Base-by-base conservation (phyloP, 2,113 vertebrate species). In the Lophotis ruficrista region DNA sequence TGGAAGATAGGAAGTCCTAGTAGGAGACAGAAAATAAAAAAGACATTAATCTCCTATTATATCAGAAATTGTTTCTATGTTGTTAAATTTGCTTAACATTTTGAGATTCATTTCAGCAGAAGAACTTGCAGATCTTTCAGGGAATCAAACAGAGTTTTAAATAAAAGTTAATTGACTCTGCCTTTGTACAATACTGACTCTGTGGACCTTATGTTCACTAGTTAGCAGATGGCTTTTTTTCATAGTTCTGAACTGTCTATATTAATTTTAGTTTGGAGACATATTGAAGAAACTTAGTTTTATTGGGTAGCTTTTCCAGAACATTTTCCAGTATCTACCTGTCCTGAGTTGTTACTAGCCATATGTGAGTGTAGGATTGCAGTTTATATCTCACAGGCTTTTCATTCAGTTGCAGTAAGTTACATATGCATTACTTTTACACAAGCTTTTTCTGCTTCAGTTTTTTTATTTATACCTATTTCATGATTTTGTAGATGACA, bases 191-290 rank as follows among this genome's bases (percentile, higher is more conserved):
- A 51, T 47, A 86, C 61, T 57, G 47, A 62, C 47, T 94, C 82
- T 56, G 9, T 83, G 77, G 68, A 83, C 77, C 81, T 83, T 86
- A 88, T 93, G 92, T 88, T 96, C 92, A 56, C 58, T 76, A 69
- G 78, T 88, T 83, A 91, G 68, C 96, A 97, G 93, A 96, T 95
- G 94, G 78, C 27, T 88, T 90, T 91, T 91, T 94, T 90, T 90
- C 79, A 37, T 89, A 90, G 30, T 53, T 89, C 47, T 72, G 27
- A 96, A 72, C 22, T 62, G 65, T 70, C 45, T 89, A 20, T 79
- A 90, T 94, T 83, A 90, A 93, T 96, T 96, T 94, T 94, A 93
- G 91, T 88, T 96, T 93, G 53, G 61, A 92, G 81, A 96, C 84
- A 93, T 83, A 77, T 61, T 91, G 89, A 88, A 93, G 71, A 94